Percentiles rank a stretch among this genome's conserved stretches.
Evolutionary conservation across 2,113 vertebrate genomes (phyloP).

Genomic region (Megaleporinus macrocephalus): DNA sequence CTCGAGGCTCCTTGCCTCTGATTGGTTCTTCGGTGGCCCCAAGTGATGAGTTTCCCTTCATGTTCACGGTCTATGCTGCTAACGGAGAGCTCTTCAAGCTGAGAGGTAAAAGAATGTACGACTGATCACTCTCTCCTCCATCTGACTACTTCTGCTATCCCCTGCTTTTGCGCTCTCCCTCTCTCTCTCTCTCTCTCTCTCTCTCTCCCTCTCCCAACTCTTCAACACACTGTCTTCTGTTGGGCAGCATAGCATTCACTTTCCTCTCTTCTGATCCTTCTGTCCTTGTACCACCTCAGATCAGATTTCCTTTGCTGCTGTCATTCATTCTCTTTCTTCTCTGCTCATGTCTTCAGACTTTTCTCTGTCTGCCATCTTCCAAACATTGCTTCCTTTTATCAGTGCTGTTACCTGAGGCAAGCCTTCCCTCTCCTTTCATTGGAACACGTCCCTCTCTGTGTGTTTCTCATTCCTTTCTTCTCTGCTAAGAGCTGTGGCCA

Average conservation of each 20-base stretch:
- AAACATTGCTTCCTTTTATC: slow-evolving; percentile 26
- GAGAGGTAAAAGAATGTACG: slow-evolving; percentile 77
- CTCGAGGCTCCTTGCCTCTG: slow-evolving; percentile 85
- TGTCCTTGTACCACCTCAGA: neutral
- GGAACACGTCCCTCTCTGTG: neutral
- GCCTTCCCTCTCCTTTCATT: neutral
- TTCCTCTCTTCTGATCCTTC: slow-evolving; percentile 12
- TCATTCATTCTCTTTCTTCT: slow-evolving; percentile 28
- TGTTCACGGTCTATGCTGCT: slow-evolving; percentile 86
- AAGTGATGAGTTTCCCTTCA: slow-evolving; percentile 86
- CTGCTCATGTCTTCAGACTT: slow-evolving; percentile 21
- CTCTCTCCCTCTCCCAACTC: neutral
- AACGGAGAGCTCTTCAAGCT: slow-evolving; percentile 88
- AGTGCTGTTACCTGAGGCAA: neutral
- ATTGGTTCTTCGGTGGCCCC: slow-evolving; percentile 85
- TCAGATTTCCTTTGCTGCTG: slow-evolving; percentile 7
- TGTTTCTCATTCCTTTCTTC: slow-evolving; percentile 12
- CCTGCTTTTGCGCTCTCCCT: slow-evolving; percentile 17
- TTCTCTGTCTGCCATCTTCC: slow-evolving; percentile 29
- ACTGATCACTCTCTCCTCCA: neutral
- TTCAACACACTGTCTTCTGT: neutral
- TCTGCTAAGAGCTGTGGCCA: neutral
- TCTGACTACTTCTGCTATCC: neutral
- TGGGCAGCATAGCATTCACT: slow-evolving; percentile 13
- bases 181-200: neutral